Evolutionary conservation across 2,888 invertebrate genomes (phyloP), one percentile per base, ranked within the genome.

Genomic region (Rambutsinella grinnellia): DNA sequence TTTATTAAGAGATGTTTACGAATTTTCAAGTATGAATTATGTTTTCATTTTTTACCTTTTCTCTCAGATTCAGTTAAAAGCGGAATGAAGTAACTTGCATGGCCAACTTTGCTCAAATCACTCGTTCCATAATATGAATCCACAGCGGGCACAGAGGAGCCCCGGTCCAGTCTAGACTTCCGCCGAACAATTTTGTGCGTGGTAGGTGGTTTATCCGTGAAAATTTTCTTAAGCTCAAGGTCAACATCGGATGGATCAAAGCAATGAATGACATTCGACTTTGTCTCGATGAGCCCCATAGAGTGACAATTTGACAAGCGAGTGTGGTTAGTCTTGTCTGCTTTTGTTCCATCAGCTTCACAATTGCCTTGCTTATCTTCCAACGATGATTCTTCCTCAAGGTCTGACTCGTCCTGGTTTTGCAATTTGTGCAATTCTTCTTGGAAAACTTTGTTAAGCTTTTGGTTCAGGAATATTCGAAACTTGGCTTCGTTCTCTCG

Each of bases 51-150:
- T 13, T 8, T 44, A 79, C 79, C 71, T 76, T 77, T 77, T 27
- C 78, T 49, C 60, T 81, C 81, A 0, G 63, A 49, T 3, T 63
- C 57, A n/a, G 76, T 79, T n/a, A 81, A 66, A 6, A 28, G 28
- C 6, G 81, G 81, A 26, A 81, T 81, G 47, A 81, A 81, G 44
- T 79, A 81, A 53, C 78, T 78, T n/a, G 81, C 81, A 61, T 81
- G 81, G 2, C 81, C 81, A 28, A 79, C 78, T 62, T 72, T 79
- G 19, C 58, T 61, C 36, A 81, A 53, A 54, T 81, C 81, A 24
- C 53, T 17, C 36, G 79, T 79, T 21, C 81, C 81, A 53, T 79
- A 79, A 65, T 78, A 81, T 0, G 79, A 79, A 46, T 81, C 81
- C 10, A 81, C 67, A 6, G 72, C 77, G 2, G 81, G 81, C 1